phyloP scores from a whole-genome alignment of 2,888 invertebrate genomes.

The Eurytoma californica region DNA sequence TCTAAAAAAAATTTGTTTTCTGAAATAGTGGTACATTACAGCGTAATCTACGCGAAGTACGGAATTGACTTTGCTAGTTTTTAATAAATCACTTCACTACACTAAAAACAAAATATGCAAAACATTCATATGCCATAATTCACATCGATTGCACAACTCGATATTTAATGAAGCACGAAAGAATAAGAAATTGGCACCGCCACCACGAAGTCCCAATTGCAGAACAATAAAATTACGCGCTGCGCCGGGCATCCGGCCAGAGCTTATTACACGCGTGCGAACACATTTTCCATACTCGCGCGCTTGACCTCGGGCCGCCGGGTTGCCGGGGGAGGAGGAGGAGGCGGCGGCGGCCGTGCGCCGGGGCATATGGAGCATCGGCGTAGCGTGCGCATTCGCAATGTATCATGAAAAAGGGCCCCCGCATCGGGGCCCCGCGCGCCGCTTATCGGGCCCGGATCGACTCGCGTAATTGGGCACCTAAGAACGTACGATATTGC shows the following conservation, averaged over 20 bases:
- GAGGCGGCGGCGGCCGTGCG: background rate
- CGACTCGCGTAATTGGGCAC: conserved; percentile 75
- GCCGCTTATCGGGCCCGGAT: conserved; percentile 67
- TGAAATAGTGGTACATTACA: too few species aligned
- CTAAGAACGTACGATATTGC: conserved; percentile 74
- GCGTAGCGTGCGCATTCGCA: conserved; percentile 67
- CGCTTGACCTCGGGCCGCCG: conserved; percentile 14
- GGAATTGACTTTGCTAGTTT: too few species aligned
- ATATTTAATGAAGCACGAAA: too few species aligned
- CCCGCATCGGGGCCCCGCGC: conserved; percentile 13
- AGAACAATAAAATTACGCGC: too few species aligned
- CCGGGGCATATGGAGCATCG: conserved; percentile 61
- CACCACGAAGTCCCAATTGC: too few species aligned
- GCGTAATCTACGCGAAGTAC: too few species aligned
- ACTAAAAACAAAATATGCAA: too few species aligned
- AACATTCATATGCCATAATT: too few species aligned
- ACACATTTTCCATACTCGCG: conserved; percentile 2
- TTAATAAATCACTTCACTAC: too few species aligned
- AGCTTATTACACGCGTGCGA: background rate
- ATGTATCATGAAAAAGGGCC: conserved; percentile 65
- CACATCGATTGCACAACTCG: too few species aligned
- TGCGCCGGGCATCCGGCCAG: background rate
- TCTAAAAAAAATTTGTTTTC: too few species aligned
- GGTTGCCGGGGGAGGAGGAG: background rate
- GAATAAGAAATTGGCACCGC: too few species aligned